Percentiles rank a stretch among this genome's conserved stretches.
Conservation (phyloP, 2,113 vertebrate genomes). For the Melanocharis versteri region DNA sequence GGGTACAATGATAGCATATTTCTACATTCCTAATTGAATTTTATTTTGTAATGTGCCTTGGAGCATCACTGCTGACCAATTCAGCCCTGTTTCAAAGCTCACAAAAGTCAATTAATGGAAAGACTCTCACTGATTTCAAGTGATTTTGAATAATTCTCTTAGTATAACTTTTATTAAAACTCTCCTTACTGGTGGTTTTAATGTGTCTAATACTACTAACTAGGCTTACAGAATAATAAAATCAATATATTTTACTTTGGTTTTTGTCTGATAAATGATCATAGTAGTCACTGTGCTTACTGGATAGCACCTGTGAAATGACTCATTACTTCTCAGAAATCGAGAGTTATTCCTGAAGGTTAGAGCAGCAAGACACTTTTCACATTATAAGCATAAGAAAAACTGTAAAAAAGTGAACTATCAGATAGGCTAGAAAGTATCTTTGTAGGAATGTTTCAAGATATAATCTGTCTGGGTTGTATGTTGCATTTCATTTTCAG, state of each 20-base stretch:
- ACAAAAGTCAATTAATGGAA: background rate
- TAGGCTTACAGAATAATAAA: background rate
- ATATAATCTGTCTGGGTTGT: background rate
- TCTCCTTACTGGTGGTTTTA: background rate
- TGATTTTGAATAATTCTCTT: background rate
- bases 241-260: background rate
- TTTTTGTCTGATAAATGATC: background rate
- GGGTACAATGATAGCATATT: background rate
- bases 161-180: background rate
- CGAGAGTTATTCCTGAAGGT: background rate
- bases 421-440: background rate
- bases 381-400: background rate
- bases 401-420: background rate
- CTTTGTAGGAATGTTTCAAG: background rate
- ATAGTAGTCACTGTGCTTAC: background rate
- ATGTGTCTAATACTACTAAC: background rate
- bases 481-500: background rate
- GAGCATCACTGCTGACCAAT: background rate
- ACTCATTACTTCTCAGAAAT: background rate
- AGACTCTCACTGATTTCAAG: background rate
- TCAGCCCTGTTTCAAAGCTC: background rate
- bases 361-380: background rate
- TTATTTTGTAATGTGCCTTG: background rate
- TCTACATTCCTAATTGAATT: background rate
- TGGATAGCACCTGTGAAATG: background rate